These are phyloP conservation scores for Helicoverpa armigera DNA, from an alignment of 1,140 invertebrate species.

Conservation along the genomic window DNA sequence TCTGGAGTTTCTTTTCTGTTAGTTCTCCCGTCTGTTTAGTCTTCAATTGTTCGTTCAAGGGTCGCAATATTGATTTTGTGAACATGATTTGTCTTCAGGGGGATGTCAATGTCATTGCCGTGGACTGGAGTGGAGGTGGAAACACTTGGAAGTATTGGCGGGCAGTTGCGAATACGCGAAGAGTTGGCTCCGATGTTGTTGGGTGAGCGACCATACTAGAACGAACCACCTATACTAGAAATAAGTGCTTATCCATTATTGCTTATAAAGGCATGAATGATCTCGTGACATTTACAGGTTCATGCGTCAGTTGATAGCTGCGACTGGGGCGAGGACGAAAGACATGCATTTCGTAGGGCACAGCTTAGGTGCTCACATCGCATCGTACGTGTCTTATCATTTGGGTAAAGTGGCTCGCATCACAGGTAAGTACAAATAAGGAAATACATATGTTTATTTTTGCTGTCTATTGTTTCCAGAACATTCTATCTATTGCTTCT, in stretches of 20 bases:
- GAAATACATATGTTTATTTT: neutral
- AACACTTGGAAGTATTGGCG: slow-evolving; percentile 88
- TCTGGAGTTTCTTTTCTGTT: too few relatives aligned
- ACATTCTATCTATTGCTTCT: neutral
- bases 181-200: slow-evolving; percentile 86
- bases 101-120: slow-evolving; percentile 87
- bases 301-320: slow-evolving; percentile 72
- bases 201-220: slow-evolving; percentile 79
- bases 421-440: slow-evolving; percentile 70
- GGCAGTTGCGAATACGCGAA: slow-evolving; percentile 87
- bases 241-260: neutral
- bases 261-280: neutral
- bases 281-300: slow-evolving; percentile 66
- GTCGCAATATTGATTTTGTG: neutral
- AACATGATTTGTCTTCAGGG: slow-evolving; percentile 66
- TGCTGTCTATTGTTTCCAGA: neutral
- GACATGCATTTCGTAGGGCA: slow-evolving; percentile 88
- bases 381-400: slow-evolving; percentile 86
- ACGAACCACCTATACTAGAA: neutral
- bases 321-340: slow-evolving; percentile 73
- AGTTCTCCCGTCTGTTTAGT: neutral
- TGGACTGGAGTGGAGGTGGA: slow-evolving; percentile 88
- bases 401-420: slow-evolving; percentile 81
- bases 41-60: neutral
- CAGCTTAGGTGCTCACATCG: slow-evolving; percentile 89